These are phyloP conservation scores for Hartigia nigra DNA, from an alignment of 2,888 invertebrate genomes.

Conservation along the genomic window DNA sequence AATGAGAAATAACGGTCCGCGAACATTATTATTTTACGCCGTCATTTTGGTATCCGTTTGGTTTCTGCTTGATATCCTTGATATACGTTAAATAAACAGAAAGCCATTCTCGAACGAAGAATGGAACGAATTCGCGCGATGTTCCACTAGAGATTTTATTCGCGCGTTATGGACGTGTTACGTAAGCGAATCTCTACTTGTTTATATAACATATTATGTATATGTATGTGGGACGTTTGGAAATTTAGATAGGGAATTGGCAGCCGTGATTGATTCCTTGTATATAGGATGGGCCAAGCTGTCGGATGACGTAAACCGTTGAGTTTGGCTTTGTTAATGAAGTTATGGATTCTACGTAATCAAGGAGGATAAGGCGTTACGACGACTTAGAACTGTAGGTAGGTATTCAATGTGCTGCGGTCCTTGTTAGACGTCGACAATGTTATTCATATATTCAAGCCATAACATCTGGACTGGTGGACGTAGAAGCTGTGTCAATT, in stretches of 20 bases:
- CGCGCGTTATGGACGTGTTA: not conserved
- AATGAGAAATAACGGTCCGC: slow-evolving; percentile 60
- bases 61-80: not conserved
- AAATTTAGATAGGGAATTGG: not conserved
- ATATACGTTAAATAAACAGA: not conserved
- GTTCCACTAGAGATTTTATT: not conserved
- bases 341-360: slow-evolving; percentile 62
- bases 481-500: slow-evolving; percentile 17
- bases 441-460: slow-evolving; percentile 64
- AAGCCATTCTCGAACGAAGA: not conserved
- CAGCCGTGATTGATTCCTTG: not conserved
- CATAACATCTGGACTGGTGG: slow-evolving; percentile 36
- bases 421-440: slow-evolving; percentile 58
- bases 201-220: not conserved
- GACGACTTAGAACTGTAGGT: slow-evolving; percentile 44
- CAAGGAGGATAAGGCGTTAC: slow-evolving; percentile 41
- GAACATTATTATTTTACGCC: slow-evolving; percentile 11
- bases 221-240: not conserved
- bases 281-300: not conserved
- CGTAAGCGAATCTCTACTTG: not conserved
- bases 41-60: not conserved
- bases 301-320: not conserved
- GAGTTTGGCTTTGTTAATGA: slow-evolving; percentile 57
- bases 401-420: slow-evolving; percentile 61
- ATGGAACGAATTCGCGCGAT: not conserved